Base-by-base conservation (phyloP, 2,888 invertebrate genomes). In the Eupeodes latifasciatus region DNA sequence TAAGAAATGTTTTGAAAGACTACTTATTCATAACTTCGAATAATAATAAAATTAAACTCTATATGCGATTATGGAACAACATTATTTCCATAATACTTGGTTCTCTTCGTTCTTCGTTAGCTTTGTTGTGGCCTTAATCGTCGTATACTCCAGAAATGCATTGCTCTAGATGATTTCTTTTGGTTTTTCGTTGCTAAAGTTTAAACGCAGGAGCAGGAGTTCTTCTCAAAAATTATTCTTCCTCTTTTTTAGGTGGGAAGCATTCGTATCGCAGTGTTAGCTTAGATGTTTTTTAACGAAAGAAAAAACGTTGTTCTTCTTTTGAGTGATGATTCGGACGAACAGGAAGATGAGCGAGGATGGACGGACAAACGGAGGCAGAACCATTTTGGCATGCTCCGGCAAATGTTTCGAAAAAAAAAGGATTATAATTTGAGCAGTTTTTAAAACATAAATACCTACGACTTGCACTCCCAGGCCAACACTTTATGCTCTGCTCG, bases 361-460 rank as follows among this genome's bases (percentile, higher is more conserved):
- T 40, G 72, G 53, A 85, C 72, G 14, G 64, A 76, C 47, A 55
- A 40, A 61, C 69, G 67, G 67, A 77, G 34, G 36, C 14, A 44
- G 11, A 62, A 62, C 55, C 51, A 61, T 44, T 27, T 27, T 14
- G 66, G 47, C 59, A 59, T 59, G 59, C 59, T 12, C 10, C 12
- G 9, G 36, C 62, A 66, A 72, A 71, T 55, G 62, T 51, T 49
- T 27, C 14, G 79, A 82, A 79, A 74, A 67, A 66, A 40, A 44
- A 59, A n/a, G n/a, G 53, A 51, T 61, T 40, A 49, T 67, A 78
- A 72, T 66, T 71, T 71, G 57, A 72, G 85, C 85, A 88, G 81
- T 88, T 85, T 88, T 88, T 84, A 85, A 84, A 85, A 81, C 88
- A 85, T 85, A 84, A 88, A 88, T 88, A 88, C 81, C 81, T 81